Base-by-base conservation (phyloP, 2,113 vertebrate genomes). In the Pimephales promelas region DNA sequence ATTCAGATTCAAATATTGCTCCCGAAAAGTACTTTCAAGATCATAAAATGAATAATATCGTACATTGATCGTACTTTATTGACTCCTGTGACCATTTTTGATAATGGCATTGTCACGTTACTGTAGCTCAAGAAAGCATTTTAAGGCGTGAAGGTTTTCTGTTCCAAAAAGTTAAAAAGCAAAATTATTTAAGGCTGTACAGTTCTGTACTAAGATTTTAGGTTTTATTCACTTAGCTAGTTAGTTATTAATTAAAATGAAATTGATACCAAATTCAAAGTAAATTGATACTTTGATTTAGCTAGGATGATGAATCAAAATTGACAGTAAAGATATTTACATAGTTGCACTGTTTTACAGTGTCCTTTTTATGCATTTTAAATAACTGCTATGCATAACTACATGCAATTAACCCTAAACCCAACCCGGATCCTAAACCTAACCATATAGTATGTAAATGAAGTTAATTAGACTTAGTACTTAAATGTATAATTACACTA, bases 1-100 rank as follows among this genome's bases (percentile, higher is more conserved):
- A 70, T 71, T 81, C 45, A 56, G 11, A 71, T 70, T 70, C 79
- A 68, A 70, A 81, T 54, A 70, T 56, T 81, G 31, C 64, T 56
- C 6, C 31, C 71, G 28, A 81, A 81, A 79, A 81, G 45, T 68
- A 34, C 26, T 5, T 52, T 28, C 26, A 26, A 40, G 64, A 81
- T 81, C 79, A 70, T 70, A 34, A 81, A 70, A 47, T 24, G 14
- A 49, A 34, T 81, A 81, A 68, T 81, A 71, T 24, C 20, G 28
- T 56, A 56, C 64, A 70, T 70, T 2, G 47, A 31, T 70, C 79
- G 71, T 24, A 11, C 28, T 52, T 54, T 10, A 56, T 70, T 36
- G 45, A 81, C 47, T 70, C 45, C 8, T 28, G 6, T 64, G 40
- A 28, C 43, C 10, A 16, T 45, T 78, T 43, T 10, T 34, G 59